These are phyloP conservation scores for Cephalopterus ornatus DNA, from an alignment of 2,113 vertebrate species.

Conservation along the genomic window DNA sequence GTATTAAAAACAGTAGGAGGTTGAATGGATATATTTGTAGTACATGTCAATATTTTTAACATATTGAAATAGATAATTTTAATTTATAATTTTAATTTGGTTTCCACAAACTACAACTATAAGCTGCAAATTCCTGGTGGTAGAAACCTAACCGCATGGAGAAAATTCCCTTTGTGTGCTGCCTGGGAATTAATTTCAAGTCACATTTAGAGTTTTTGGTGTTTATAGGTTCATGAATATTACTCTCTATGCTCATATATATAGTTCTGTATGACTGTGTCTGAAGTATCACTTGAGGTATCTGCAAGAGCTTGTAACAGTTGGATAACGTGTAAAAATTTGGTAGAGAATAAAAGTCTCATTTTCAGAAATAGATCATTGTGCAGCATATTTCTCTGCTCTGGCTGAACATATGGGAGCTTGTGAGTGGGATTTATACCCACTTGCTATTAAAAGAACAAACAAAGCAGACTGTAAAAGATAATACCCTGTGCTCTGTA, in stretches of 20 bases:
- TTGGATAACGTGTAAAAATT: background rate
- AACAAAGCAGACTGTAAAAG: conserved; percentile 16
- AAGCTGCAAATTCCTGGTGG: background rate
- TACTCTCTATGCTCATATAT: background rate
- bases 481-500: background rate
- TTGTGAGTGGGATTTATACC: background rate
- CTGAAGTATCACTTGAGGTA: background rate
- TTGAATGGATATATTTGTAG: background rate
- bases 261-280: background rate
- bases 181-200: background rate
- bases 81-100: background rate
- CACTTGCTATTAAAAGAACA: conserved; percentile 27
- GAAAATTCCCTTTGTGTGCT: background rate
- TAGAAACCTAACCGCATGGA: background rate
- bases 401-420: background rate
- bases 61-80: background rate
- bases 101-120: background rate
- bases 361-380: background rate
- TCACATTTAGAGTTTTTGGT: background rate
- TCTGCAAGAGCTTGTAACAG: background rate
- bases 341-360: background rate
- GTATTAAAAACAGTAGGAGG: background rate
- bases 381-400: background rate
- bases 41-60: background rate
- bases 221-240: background rate